A percentile compares a stretch with the other conserved stretches of the same genome.
Conservation (phyloP, 2,797 vertebrate genomes). For the Sebastes dallii region DNA sequence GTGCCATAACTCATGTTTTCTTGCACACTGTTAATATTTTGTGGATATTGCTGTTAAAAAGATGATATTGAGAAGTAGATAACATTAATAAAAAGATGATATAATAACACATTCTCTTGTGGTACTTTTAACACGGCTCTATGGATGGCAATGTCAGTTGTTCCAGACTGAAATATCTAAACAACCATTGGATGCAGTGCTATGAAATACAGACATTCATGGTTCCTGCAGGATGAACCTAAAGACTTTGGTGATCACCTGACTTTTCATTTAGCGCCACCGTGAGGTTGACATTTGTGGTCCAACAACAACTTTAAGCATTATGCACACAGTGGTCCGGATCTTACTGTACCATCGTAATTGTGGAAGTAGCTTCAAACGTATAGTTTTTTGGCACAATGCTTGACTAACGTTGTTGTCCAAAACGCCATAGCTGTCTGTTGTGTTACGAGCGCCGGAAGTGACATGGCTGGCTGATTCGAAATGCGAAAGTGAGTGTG, state of each 20-base stretch:
- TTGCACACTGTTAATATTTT: conserved; percentile 89
- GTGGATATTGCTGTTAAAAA: conserved; percentile 89
- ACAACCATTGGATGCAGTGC: no score
- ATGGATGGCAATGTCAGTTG: background rate
- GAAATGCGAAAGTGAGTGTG: no score
- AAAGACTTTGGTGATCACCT: background rate
- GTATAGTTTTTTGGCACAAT: no score
- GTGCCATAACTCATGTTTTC: conserved; percentile 87
- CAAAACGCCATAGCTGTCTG: no score
- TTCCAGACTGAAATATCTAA: background rate
- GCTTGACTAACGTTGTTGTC: no score
- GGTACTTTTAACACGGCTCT: background rate
- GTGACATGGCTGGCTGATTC: accelerated
- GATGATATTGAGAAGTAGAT: conserved; percentile 82
- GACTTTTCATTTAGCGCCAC: background rate
- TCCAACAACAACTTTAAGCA: background rate
- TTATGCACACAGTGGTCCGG: no score
- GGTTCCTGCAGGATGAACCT: background rate
- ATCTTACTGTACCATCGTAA: no score
- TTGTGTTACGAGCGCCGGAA: accelerated
- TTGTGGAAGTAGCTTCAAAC: no score
- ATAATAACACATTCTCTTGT: conserved; percentile 52
- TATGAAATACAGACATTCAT: background rate
- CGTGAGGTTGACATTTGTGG: background rate
- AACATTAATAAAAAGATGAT: conserved; percentile 80